Base-by-base conservation (phyloP, 2,888 invertebrate species). In the Eupeodes latifasciatus region DNA sequence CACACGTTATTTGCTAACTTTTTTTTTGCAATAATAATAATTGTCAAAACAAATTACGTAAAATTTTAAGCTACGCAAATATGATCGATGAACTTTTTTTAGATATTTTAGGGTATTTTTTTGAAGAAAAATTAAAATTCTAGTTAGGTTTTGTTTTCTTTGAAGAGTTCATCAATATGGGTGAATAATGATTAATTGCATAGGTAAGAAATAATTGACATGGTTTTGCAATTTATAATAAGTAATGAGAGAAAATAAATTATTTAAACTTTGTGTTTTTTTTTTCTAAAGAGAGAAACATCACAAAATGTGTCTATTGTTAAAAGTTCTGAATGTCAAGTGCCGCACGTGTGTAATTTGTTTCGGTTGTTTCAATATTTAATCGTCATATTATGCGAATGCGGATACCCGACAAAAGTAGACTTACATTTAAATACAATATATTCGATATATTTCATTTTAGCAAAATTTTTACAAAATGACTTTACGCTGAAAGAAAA, bases 21-120 rank as follows among this genome's bases (percentile, higher is more conserved):
- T 59, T 59, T 59, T 47, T 59, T 59, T 34, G 59, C 59, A 59
- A 59, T 27, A 59, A 59, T 34, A 59, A 59, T 27, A 59, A 59
- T 34, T 59, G 59, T 59, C 59, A 59, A 59, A 59, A 59, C 59
- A 59, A 59, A 59, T 59, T 59, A 59, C 59, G 59, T 59, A 59
- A 59, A 59, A 14, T 16, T 53, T 4, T 34, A 34, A 12, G 4
- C 59, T 14, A 59, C 27, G 4, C 34, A 59, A 34, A 59, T 27
- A 40, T 40, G 40, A 40, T 40, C 40, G 40, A 40, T 40, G 40
- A 40, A 40, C 9, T 40, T 40, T 9, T 40, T 40, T 9, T 40
- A 40, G 9, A 40, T 27, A 27, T 27, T 27, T 27, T 27, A 2
- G 27, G 27, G 27, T 27, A 27, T 27, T 27, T 27, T 27, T 27